These are phyloP conservation scores for Tychaedon coryphoeus DNA, from an alignment of 2,113 vertebrate genomes.

Conservation along the genomic window DNA sequence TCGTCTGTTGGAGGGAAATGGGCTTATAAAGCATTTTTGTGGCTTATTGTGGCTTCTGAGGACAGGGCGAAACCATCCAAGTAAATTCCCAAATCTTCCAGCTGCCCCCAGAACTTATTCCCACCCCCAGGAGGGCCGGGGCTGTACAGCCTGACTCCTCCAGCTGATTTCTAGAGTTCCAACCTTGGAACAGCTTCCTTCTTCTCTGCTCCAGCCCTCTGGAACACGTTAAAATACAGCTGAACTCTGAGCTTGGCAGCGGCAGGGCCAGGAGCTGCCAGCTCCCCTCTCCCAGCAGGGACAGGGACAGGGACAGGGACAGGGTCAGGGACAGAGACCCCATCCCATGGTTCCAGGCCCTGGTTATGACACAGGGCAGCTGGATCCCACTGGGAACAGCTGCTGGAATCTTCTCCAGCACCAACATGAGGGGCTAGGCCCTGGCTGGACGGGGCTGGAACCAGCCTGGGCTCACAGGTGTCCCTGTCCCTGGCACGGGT, in stretches of 20 bases:
- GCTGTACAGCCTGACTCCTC: neutral
- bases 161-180: neutral
- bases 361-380: neutral
- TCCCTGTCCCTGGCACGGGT: neutral
- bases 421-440: rapidly evolving
- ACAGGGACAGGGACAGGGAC: neutral
- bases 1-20: neutral
- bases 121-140: rapidly evolving
- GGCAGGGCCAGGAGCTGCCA: neutral
- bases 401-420: neutral
- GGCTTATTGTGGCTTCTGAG: neutral
- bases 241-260: neutral
- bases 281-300: neutral
- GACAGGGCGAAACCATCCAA: rapidly evolving
- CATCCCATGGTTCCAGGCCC: rapidly evolving
- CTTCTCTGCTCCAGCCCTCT: neutral
- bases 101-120: rapidly evolving
- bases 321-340: neutral
- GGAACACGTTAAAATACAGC: neutral
- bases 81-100: neutral
- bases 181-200: neutral
- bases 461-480: neutral
- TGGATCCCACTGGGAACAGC: neutral
- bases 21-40: neutral
- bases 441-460: neutral